These are phyloP conservation scores for Podarcis raffonei DNA, from an alignment of 2,113 vertebrate species.

Conservation along the genomic window DNA sequence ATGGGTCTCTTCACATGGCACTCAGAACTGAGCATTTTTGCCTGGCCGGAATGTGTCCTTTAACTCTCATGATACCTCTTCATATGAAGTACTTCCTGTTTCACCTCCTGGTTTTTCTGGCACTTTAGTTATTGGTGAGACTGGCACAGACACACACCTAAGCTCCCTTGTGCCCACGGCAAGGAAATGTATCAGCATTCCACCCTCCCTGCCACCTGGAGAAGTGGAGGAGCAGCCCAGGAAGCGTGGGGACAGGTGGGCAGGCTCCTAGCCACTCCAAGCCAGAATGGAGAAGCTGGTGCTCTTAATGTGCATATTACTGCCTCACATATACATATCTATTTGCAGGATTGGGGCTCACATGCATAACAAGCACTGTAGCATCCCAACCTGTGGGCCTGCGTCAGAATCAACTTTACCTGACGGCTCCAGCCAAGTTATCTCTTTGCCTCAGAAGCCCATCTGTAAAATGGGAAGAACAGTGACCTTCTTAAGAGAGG, in stretches of 20 bases:
- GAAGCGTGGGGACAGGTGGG: too few relatives aligned
- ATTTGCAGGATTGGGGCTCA: background rate
- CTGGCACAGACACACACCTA: background rate
- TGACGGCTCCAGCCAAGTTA: background rate
- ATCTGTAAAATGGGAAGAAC: background rate
- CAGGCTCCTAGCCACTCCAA: too few relatives aligned
- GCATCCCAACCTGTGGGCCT: background rate
- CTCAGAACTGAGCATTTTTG: too few relatives aligned
- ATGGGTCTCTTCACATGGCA: too few relatives aligned
- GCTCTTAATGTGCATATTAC: background rate
- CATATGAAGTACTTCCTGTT: background rate
- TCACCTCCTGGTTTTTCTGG: background rate
- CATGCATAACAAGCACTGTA: background rate
- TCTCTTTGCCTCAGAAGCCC: background rate
- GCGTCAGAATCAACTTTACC: background rate
- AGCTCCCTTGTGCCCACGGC: too few relatives aligned
- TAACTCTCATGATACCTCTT: background rate
- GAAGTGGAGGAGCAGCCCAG: too few relatives aligned
- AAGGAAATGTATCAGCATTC: too few relatives aligned
- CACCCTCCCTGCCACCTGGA: too few relatives aligned
- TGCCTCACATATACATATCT: background rate
- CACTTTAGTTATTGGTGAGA: background rate
- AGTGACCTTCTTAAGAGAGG: background rate
- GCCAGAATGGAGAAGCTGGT: background rate
- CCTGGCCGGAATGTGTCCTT: too few relatives aligned